Evolutionary conservation across 2,888 invertebrate species (phyloP).

Genomic region (Agrochola macilenta): DNA sequence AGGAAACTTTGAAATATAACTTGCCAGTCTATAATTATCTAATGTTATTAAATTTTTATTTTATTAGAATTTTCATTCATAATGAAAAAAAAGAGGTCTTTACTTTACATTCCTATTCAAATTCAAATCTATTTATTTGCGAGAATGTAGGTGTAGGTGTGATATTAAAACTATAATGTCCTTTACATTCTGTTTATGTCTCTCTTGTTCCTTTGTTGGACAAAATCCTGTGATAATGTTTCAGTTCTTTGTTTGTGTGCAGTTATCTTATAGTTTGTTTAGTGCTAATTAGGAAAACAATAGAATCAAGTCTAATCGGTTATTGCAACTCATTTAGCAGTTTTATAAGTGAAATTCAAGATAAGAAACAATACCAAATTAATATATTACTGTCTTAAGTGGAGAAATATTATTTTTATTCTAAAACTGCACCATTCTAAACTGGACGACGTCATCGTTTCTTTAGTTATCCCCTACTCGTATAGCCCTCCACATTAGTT

Average conservation of each 20-base stretch:
- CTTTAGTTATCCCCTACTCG: too few species aligned
- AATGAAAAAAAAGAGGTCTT: too few species aligned
- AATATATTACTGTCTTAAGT: not conserved
- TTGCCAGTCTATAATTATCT: not conserved
- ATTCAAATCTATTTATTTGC: too few species aligned
- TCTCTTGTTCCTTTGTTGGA: too few species aligned
- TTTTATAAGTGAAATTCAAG: not conserved
- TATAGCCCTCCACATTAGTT: too few species aligned
- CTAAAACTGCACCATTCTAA: not conserved
- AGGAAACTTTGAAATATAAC: not conserved
- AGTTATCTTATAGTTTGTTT: not conserved
- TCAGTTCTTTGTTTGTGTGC: not conserved
- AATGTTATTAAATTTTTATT: not conserved
- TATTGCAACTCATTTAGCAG: not conserved
- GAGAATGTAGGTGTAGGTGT: too few species aligned
- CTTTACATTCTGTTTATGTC: not conserved
- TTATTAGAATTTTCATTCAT: not conserved
- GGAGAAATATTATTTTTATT: not conserved
- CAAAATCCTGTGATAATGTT: not conserved
- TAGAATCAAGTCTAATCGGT: not conserved
- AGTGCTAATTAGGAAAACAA: not conserved
- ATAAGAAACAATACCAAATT: not conserved
- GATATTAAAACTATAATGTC: too few species aligned
- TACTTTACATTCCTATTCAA: not conserved
- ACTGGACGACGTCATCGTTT: too few species aligned